phyloP scores from a whole-genome alignment of 2,888 invertebrate species.

The Proisotoma minuta region DNA sequence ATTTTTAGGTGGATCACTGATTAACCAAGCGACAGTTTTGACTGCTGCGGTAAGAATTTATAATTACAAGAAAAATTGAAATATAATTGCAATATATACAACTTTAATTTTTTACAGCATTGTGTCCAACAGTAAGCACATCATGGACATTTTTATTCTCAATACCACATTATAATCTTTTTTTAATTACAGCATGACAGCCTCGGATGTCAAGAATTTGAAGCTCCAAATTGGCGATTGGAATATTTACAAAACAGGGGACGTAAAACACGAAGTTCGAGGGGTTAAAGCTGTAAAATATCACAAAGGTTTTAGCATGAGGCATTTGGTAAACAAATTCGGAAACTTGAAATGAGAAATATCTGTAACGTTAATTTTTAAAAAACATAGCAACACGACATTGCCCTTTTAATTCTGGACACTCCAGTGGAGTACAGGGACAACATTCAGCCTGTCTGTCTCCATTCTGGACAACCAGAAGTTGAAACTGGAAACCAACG shows the following conservation, averaged over 20 bases:
- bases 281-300: conserved; percentile 51
- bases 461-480: conserved; percentile 35
- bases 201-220: conserved; percentile 26
- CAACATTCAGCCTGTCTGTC: conserved; percentile 37
- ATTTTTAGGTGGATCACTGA: conserved; percentile 2
- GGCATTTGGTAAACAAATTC: conserved; percentile 48
- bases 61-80: neutral
- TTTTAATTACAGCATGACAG: conserved; percentile 30
- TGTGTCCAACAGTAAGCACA: conserved; percentile 48
- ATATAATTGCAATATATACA: neutral
- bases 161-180: neutral
- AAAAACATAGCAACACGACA: conserved; percentile 48
- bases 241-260: conserved; percentile 24
- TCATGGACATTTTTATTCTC: neutral
- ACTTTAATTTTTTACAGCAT: conserved; percentile 31
- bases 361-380: neutral
- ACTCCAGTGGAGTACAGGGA: conserved; percentile 27
- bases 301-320: conserved; percentile 41
- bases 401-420: conserved; percentile 65
- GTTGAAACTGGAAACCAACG: conserved; percentile 22
- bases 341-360: neutral
- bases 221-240: conserved; percentile 32
- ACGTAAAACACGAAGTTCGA: conserved; percentile 21
- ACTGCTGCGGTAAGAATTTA: conserved; percentile 21
- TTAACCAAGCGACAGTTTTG: conserved; percentile 22